Evolutionary conservation across 2,113 vertebrate genomes (phyloP).

Genomic region (Ptilonorhynchus violaceus): DNA sequence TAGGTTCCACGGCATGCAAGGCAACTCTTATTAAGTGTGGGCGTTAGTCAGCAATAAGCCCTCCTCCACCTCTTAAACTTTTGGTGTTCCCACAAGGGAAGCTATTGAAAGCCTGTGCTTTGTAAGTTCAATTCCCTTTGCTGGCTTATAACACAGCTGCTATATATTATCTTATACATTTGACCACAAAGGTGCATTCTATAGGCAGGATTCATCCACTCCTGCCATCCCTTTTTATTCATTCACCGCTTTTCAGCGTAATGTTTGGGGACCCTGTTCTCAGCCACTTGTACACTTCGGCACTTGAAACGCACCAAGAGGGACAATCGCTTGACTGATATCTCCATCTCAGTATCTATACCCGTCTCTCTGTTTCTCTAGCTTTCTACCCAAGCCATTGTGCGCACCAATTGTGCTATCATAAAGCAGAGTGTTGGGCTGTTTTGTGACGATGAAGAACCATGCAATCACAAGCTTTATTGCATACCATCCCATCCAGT

Average conservation of each 20-base stretch:
- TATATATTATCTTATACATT: constrained; percentile 76
- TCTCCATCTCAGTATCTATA: constrained; percentile 68
- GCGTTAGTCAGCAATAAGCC: constrained; percentile 51
- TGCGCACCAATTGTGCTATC: constrained; percentile 64
- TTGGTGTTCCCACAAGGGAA: constrained; percentile 69
- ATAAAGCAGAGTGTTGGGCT: constrained; percentile 69
- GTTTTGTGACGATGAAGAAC: constrained; percentile 61
- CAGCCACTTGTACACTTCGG: constrained; percentile 75
- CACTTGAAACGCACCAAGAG: constrained; percentile 73
- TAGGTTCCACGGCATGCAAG: constrained; percentile 36
- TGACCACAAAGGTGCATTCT: constrained; percentile 76
- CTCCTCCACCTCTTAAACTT: constrained; percentile 67
- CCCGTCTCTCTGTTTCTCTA: constrained; percentile 71
- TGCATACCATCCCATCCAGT: constrained; percentile 74
- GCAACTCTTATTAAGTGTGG: constrained; percentile 40
- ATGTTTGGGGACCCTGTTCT: constrained; percentile 74
- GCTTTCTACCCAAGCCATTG: constrained; percentile 74
- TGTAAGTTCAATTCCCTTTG: constrained; percentile 67
- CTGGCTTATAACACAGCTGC: constrained; percentile 74
- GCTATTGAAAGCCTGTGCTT: constrained; percentile 65
- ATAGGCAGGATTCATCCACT: constrained; percentile 74
- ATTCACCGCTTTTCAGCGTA: constrained; percentile 71
- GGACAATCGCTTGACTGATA: constrained; percentile 76
- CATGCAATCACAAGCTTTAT: constrained; percentile 75
- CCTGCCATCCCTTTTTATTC: constrained; percentile 68